Evolutionary conservation across 1,140 invertebrate genomes (phyloP), one percentile per base, ranked within the genome.

Genomic region (Drosophila sturtevanti): DNA sequence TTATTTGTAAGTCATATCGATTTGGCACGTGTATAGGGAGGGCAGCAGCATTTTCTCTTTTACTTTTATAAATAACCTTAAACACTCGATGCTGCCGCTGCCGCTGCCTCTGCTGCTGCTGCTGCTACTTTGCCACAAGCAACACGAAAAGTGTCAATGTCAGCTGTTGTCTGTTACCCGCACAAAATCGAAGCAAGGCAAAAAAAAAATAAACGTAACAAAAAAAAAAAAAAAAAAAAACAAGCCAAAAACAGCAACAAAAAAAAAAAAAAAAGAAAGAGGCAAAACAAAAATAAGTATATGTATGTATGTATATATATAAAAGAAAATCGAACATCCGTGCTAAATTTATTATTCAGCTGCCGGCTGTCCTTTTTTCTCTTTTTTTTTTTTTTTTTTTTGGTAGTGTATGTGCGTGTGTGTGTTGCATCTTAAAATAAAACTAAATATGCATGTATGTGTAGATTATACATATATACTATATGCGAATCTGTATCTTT

Each of bases 261-360:
- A 65, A 67, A 38, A 27, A 58, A 61, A 68, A 65, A 67, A 38
- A 58, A 60, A 60, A 84, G 27, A 6, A 4, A 31, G 7, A 31
- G 27, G 4, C 4, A 31, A 31, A 31, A 31, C 7, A 31, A 31
- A 6, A 6, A 4, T 31, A 31, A 6, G 6, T 31, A 31, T 31
- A 6, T 31, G 6, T 31, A 31, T 31, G 7, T 31, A 31, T 31
- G 7, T 24, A 4, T 24, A 24, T 24, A 31, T 4, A 31, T 3
- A 31, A 31, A 31, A 31, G 27, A 81, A 79, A 87, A 86, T 86
- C 82, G 78, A 86, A 86, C 78, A 86, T 55, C 75, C 66, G 79
- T 86, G 79, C 81, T 86, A 84, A 84, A 89, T 87, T 87, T 87
- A 79, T 89, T 85, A 79, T 89, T 77, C 76, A 89, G 76, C 76